Evolutionary conservation across 2,113 vertebrate species (phyloP).

Genomic region (Himantopus leucocephalus): DNA sequence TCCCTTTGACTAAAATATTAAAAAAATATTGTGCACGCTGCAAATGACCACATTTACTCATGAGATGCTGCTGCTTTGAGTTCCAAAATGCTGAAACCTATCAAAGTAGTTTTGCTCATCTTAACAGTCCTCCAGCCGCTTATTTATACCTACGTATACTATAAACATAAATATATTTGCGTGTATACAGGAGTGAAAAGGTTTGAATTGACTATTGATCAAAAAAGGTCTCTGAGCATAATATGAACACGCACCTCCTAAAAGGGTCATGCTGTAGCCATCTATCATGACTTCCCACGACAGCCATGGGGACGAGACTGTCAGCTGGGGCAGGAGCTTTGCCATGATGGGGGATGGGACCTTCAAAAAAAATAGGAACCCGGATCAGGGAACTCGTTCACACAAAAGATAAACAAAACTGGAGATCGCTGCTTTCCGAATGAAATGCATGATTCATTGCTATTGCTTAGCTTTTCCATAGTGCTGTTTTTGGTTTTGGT

Average conservation of each 20-base stretch:
- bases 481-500: not conserved
- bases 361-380: not conserved
- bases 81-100: not conserved
- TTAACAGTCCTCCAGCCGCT: not conserved
- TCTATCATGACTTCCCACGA: slow-evolving; percentile 44
- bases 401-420: slow-evolving; percentile 8
- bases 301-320: slow-evolving; percentile 33
- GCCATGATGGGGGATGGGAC: not conserved
- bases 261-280: slow-evolving; percentile 12
- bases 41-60: not conserved
- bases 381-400: not conserved
- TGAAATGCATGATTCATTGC: not conserved
- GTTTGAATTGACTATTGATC: slow-evolving; percentile 49
- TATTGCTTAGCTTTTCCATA: not conserved
- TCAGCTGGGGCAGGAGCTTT: not conserved
- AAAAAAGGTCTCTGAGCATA: slow-evolving; percentile 27
- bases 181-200: not conserved
- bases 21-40: not conserved
- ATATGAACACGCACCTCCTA: not conserved
- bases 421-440: not conserved
- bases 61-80: not conserved
- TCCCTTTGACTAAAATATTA: slow-evolving; percentile 26
- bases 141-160: not conserved
- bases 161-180: not conserved
- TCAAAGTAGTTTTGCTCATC: not conserved